Percentiles rank a stretch among this genome's conserved stretches.
These are phyloP conservation scores for Phyllostomus hastatus DNA, from an alignment of 2,113 vertebrate species.

Conservation along the genomic window DNA sequence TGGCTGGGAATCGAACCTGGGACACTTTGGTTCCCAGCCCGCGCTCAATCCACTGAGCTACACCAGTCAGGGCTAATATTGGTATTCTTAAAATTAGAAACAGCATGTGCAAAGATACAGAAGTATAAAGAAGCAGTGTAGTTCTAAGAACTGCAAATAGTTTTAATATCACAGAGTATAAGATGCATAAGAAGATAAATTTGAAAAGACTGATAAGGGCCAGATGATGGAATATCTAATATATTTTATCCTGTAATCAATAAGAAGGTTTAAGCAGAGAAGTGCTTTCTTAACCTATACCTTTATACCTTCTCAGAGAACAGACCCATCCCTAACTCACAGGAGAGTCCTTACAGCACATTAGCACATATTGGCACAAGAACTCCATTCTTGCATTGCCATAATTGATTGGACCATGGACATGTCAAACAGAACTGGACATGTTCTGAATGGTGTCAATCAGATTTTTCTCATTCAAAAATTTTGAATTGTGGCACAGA, in stretches of 20 bases:
- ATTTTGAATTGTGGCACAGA: background rate
- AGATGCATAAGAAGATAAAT: background rate
- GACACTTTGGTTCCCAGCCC: no score
- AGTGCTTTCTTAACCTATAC: background rate
- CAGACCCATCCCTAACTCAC: background rate
- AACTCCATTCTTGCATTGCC: background rate
- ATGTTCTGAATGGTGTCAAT: background rate
- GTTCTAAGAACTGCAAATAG: background rate
- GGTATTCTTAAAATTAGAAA: conserved; percentile 8
- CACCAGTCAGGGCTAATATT: no score
- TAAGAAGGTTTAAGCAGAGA: background rate
- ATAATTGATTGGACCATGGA: background rate
- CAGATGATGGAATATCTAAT: background rate
- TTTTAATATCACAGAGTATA: background rate
- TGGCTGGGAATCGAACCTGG: no score
- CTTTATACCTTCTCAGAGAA: background rate
- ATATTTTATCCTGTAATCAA: background rate
- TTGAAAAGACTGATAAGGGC: background rate
- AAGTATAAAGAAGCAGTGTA: background rate
- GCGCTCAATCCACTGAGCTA: no score
- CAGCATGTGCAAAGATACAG: background rate
- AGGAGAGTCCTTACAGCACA: background rate
- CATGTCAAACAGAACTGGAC: no score
- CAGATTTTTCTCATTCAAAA: background rate
- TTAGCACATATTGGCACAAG: background rate